Evolutionary conservation across 2,888 invertebrate genomes (phyloP).

Genomic region (Molorchus minor): DNA sequence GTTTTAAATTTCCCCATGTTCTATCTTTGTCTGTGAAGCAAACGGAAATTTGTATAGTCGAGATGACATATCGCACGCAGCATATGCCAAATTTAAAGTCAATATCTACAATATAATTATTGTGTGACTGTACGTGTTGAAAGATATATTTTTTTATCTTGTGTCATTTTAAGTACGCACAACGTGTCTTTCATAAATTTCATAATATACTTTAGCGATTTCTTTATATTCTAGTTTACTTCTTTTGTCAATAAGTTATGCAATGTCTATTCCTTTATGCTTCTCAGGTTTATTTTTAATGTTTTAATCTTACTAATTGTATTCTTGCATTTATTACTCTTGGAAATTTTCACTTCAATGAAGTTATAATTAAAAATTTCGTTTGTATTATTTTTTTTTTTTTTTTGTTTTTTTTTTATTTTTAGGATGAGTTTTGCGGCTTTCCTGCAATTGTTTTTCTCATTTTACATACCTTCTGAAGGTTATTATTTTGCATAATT

Average conservation of each 20-base stretch:
- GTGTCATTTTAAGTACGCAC: constrained; percentile 55
- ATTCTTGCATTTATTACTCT: constrained; percentile 48
- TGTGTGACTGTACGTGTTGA: constrained; percentile 66
- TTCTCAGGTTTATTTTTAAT: constrained; percentile 53
- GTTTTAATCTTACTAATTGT: constrained; percentile 45
- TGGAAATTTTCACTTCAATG: constrained; percentile 47
- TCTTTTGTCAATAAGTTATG: constrained; percentile 15
- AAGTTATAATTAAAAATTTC: constrained; percentile 54
- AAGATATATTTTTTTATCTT: constrained; percentile 62
- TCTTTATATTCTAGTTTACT: constrained; percentile 30
- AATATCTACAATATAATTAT: constrained; percentile 65
- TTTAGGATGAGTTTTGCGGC: constrained; percentile 36
- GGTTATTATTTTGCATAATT: too few relatives aligned
- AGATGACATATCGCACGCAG: constrained; percentile 58
- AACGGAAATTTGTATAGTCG: constrained; percentile 46
- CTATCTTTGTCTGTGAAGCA: constrained; percentile 39
- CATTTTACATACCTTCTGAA: too few relatives aligned
- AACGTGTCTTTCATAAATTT: constrained; percentile 52
- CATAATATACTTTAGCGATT: constrained; percentile 33
- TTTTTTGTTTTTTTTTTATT: constrained; percentile 43
- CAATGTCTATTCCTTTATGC: constrained; percentile 37
- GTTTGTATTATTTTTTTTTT: constrained; percentile 50
- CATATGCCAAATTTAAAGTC: constrained; percentile 74
- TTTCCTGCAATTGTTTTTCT: constrained; percentile 44
- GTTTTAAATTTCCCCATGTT: constrained; percentile 43